Conservation (phyloP, 2,888 invertebrate genomes). For the Lithosia quadra region DNA sequence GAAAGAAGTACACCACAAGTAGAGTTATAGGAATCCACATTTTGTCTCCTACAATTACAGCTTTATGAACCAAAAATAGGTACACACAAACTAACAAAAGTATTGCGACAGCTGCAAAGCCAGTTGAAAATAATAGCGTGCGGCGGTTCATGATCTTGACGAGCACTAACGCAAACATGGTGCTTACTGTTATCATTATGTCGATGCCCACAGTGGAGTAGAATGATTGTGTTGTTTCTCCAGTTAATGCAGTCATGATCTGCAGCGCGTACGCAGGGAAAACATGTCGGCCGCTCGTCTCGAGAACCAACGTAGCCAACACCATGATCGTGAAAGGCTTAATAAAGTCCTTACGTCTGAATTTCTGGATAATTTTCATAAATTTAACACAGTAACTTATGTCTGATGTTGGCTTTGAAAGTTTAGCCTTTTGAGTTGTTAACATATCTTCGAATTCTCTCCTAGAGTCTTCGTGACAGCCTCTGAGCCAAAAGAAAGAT, state of each 20-base stretch:
- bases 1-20: slow-evolving; percentile 64
- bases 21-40: slow-evolving; percentile 60
- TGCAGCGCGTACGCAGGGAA: slow-evolving; percentile 71
- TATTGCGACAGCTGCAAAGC: slow-evolving; percentile 57
- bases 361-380: slow-evolving; percentile 56
- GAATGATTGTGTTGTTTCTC: slow-evolving; percentile 57
- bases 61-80: slow-evolving; percentile 55
- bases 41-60: slow-evolving; percentile 51
- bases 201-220: slow-evolving; percentile 67
- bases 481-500: slow-evolving; percentile 81
- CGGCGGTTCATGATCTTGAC: slow-evolving; percentile 66
- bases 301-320: slow-evolving; percentile 58
- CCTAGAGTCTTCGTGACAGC: slow-evolving; percentile 69
- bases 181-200: slow-evolving; percentile 62
- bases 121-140: slow-evolving; percentile 64
- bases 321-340: slow-evolving; percentile 64
- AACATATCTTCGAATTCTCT: slow-evolving; percentile 48
- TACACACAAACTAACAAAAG: slow-evolving; percentile 59
- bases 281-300: slow-evolving; percentile 66
- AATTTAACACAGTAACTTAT: slow-evolving; percentile 7
- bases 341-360: slow-evolving; percentile 63
- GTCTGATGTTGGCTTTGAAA: slow-evolving; percentile 15
- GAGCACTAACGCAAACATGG: slow-evolving; percentile 61
- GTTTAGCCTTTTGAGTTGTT: slow-evolving; percentile 36
- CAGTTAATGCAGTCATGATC: slow-evolving; percentile 64